Percentiles rank a stretch among this genome's conserved stretches.
These are phyloP conservation scores for Drosophila eohydei DNA, from an alignment of 2,888 invertebrate species.

Conservation along the genomic window DNA sequence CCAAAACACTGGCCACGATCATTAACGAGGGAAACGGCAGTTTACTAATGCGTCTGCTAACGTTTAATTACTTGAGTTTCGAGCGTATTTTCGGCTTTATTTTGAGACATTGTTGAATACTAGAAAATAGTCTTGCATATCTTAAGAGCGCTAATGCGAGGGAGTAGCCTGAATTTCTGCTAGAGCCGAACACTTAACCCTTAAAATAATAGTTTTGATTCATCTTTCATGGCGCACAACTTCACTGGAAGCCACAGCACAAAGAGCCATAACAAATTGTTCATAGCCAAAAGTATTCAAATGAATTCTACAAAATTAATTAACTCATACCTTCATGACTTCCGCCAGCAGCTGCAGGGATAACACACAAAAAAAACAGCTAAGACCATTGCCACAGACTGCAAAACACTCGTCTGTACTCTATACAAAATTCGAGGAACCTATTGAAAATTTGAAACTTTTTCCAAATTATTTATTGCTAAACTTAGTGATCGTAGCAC, in stretches of 20 bases:
- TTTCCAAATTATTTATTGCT: no score
- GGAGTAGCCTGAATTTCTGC: slow-evolving; percentile 4
- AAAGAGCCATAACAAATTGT: slow-evolving; percentile 36
- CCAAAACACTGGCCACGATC: slow-evolving; percentile 38
- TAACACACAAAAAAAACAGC: neutral
- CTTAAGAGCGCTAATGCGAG: slow-evolving; percentile 18
- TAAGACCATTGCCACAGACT: neutral
- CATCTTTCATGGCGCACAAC: slow-evolving; percentile 7
- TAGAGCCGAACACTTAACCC: neutral
- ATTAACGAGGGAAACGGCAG: slow-evolving; percentile 52
- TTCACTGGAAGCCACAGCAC: slow-evolving; percentile 21
- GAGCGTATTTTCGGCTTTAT: slow-evolving; percentile 18
- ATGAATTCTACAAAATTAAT: slow-evolving; percentile 54
- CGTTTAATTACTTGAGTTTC: slow-evolving; percentile 33
- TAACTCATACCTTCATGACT: slow-evolving; percentile 42
- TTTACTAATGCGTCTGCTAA: slow-evolving; percentile 47
- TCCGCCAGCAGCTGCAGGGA: slow-evolving; percentile 49
- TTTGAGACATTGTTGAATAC: slow-evolving; percentile 25
- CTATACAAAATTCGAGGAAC: neutral
- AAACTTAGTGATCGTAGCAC: no score
- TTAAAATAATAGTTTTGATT: slow-evolving; percentile 1
- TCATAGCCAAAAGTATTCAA: slow-evolving; percentile 29
- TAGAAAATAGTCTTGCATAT: slow-evolving; percentile 29
- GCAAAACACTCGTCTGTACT: neutral
- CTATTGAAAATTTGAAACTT: no score